These are phyloP conservation scores for Onychorhynchus coronatus DNA, from an alignment of 2,113 vertebrate species.

Conservation along the genomic window DNA sequence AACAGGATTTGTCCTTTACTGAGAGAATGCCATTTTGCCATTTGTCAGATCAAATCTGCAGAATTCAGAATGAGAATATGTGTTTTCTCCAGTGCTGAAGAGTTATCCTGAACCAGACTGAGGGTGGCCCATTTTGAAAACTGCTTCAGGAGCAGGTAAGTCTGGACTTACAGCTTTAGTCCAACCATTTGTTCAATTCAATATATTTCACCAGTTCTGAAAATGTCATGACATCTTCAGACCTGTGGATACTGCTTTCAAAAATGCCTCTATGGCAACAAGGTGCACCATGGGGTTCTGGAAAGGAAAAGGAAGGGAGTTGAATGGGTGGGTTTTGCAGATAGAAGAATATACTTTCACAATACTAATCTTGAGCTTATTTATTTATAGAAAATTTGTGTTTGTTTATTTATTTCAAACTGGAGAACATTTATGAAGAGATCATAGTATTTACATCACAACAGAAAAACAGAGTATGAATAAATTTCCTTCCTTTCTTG, in stretches of 20 bases:
- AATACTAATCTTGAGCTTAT: neutral
- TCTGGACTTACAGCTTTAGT: neutral
- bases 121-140: neutral
- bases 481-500: neutral
- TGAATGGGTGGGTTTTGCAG: neutral
- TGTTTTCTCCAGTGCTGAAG: neutral
- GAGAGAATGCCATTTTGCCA: neutral
- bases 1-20: neutral
- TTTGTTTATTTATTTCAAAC: neutral
- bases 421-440: neutral
- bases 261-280: neutral
- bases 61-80: neutral
- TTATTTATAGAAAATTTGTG: neutral
- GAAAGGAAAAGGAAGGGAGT: neutral
- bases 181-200: neutral
- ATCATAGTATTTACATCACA: neutral
- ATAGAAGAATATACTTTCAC: neutral
- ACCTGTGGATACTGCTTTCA: neutral
- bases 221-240: neutral
- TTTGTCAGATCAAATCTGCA: neutral
- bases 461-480: neutral
- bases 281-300: neutral
- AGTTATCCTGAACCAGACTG: neutral
- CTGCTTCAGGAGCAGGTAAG: rapidly evolving
- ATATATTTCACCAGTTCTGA: neutral